Conservation (phyloP, 2,113 vertebrate species). For the Tichodroma muraria region DNA sequence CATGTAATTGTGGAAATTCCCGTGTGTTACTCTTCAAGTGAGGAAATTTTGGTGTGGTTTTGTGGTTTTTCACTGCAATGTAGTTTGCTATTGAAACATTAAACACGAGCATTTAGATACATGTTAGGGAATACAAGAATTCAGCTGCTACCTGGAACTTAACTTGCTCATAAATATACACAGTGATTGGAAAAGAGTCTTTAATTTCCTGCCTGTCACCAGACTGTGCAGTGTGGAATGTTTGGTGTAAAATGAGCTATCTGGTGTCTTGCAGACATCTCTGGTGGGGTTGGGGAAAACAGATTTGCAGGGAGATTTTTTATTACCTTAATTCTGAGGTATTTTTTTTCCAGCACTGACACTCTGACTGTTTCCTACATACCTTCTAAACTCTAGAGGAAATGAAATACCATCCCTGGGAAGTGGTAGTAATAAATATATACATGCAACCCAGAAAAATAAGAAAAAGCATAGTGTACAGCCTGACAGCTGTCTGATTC, state of each 20-base stretch:
- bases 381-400: background rate
- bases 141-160: background rate
- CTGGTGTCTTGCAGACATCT: background rate
- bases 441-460: background rate
- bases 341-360: background rate
- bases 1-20: background rate
- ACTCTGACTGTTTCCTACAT: background rate
- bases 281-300: background rate
- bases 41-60: background rate
- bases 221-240: background rate
- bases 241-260: background rate
- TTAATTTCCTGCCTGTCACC: constrained; percentile 21
- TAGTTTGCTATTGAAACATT: background rate
- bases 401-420: background rate
- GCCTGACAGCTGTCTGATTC: background rate
- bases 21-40: background rate
- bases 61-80: background rate
- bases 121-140: background rate
- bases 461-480: background rate
- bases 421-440: background rate
- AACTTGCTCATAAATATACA: background rate
- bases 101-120: background rate
- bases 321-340: background rate
- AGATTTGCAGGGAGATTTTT: background rate
- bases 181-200: background rate